Evolutionary conservation across 2,888 invertebrate species (phyloP).

Genomic region (Agrochola lychnidis): DNA sequence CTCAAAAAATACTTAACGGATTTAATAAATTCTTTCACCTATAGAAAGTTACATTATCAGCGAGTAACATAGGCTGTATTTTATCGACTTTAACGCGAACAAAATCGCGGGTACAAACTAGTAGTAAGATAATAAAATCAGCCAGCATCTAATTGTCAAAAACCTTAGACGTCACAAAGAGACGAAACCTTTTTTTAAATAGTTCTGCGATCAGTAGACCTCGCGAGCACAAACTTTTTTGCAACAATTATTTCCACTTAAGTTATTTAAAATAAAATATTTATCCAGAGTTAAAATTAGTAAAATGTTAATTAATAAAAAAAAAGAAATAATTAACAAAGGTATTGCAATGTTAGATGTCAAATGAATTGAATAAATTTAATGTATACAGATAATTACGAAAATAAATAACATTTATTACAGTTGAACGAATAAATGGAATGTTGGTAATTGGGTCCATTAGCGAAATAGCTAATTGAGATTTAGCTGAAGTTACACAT

Average conservation of each 20-base stretch:
- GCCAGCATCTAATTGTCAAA: not conserved
- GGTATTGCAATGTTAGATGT: not conserved
- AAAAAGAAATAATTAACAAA: not conserved
- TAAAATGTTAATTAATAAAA: not conserved
- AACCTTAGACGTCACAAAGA: not conserved
- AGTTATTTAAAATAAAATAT: not conserved
- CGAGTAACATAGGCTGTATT: too few relatives aligned
- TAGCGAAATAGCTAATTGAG: constrained; percentile 47
- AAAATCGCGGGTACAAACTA: too few relatives aligned
- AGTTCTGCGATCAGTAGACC: too few relatives aligned
- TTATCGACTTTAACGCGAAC: too few relatives aligned
- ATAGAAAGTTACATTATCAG: too few relatives aligned
- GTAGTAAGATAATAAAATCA: too few relatives aligned
- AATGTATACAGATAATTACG: constrained; percentile 27
- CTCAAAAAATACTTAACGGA: too few relatives aligned
- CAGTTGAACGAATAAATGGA: constrained; percentile 1
- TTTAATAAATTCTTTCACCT: too few relatives aligned
- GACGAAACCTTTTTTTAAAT: not conserved
- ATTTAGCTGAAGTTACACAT: constrained; percentile 33
- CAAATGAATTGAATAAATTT: not conserved
- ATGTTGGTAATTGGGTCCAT: constrained; percentile 34
- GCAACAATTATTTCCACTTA: too few relatives aligned
- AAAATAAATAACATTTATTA: constrained; percentile 23
- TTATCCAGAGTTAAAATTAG: not conserved
- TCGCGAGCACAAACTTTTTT: too few relatives aligned